Base-by-base conservation (phyloP, 2,888 invertebrate species). In the Hypomecis atomaria region DNA sequence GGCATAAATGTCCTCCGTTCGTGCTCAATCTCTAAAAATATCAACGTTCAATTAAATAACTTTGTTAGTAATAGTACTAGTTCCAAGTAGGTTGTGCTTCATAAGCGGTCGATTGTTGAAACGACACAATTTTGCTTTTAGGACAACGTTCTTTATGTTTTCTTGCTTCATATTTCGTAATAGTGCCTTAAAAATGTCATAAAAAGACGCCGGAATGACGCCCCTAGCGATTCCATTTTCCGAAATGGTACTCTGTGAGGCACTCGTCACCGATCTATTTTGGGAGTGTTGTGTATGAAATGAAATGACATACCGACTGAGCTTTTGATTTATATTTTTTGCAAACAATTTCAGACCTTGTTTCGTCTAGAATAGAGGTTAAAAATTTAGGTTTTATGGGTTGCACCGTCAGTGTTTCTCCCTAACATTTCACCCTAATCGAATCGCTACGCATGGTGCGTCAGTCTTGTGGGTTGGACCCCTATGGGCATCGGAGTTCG, bases 401-500 rank as follows among this genome's bases (percentile, higher is more conserved):
- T 80, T 90, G 91, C 91, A 88, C 78, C 81, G 89, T 88, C 90
- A 87, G 89, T 85, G 81, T 75, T 77, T 78, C 82, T 83, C 91
- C 90, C 90, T 83, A 83, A 85, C 78, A 81, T 81, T 89, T 90
- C 90, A 89, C 91, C 92, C 92, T 92, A 92, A 92, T 92, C 90
- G 89, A 92, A 92, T 92, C 77, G 86, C 85, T 85, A 90, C 90
- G 91, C 87, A 86, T 90, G 88, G 91, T 87, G 88, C 85, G 85
- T 86, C 81, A 81, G 84, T 87, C 88, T 88, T 87, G 83, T 86
- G 86, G 87, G 87, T 81, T 79, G 76, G 75, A 84, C 89, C 89
- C 90, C 87, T 87, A 85, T 78, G 87, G 86, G 89, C 89, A 86
- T 85, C 86, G 85, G 88, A 90, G 87, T 86, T 86, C 85, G 85